phyloP scores from a whole-genome alignment of 2,888 invertebrate genomes.

The Tiliacea aurago region DNA sequence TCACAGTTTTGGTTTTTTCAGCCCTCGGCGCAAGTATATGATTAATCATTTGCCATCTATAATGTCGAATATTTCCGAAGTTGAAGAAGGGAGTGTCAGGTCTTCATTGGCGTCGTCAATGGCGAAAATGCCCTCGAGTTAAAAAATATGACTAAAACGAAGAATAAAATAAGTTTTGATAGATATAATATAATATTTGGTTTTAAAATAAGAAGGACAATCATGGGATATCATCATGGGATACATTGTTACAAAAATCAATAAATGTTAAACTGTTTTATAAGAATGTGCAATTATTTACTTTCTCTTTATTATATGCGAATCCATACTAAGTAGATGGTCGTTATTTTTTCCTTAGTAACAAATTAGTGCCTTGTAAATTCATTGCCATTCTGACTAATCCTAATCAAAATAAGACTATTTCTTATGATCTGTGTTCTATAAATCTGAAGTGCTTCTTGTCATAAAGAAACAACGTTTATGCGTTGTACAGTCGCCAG shows the following conservation, averaged over 20 bases:
- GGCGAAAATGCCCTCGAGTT: conserved; percentile 59
- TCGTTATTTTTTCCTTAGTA: not conserved
- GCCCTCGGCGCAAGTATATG: conserved; percentile 69
- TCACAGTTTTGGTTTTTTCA: conserved; percentile 57
- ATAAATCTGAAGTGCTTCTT: no score
- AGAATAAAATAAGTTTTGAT: not conserved
- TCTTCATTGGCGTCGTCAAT: conserved; percentile 69
- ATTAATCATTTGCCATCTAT: conserved; percentile 73
- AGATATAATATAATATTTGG: not conserved
- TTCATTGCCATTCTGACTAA: no score
- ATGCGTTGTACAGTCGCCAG: no score
- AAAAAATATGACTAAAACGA: not conserved
- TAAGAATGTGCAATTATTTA: conserved; percentile 5
- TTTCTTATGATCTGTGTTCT: no score
- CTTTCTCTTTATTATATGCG: not conserved
- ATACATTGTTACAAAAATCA: not conserved
- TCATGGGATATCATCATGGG: conserved; percentile 7
- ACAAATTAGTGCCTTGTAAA: no score
- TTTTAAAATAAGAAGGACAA: conserved; percentile 15
- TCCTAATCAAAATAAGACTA: no score
- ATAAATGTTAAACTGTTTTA: not conserved
- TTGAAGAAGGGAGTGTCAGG: conserved; percentile 78
- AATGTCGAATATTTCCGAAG: conserved; percentile 86
- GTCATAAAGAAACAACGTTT: no score
- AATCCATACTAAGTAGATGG: not conserved